Percentiles rank a stretch among this genome's conserved stretches.
phyloP scores from a whole-genome alignment of 2,888 invertebrate genomes.

The Tubulanus polymorphus region DNA sequence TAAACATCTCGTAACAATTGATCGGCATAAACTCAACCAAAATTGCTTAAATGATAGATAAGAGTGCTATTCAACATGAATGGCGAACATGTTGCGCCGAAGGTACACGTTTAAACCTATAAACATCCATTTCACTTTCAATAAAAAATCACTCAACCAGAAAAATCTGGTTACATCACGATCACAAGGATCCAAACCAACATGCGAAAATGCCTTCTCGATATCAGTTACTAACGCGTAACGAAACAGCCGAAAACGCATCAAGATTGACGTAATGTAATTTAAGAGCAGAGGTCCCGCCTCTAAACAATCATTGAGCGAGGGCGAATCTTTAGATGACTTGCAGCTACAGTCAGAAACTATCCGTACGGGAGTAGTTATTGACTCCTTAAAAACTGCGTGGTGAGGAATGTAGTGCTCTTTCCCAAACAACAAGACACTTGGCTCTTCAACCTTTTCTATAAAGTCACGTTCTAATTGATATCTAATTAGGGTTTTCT shows the following conservation, averaged over 20 bases:
- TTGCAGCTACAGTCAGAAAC: conserved; percentile 19
- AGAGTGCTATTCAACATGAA: no score
- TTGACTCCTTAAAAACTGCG: conserved; percentile 17
- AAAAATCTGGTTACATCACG: conserved; percentile 16
- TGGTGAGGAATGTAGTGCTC: conserved; percentile 21
- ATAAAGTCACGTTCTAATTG: no score
- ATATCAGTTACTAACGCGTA: conserved; percentile 5
- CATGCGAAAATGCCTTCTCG: conserved; percentile 14
- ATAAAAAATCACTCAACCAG: conserved; percentile 18
- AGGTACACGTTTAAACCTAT: no score
- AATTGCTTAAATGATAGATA: no score
- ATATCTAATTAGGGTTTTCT: no score
- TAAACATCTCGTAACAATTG: no score
- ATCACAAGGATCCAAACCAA: conserved; percentile 11
- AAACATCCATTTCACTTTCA: no score
- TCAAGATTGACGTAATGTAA: conserved; percentile 15
- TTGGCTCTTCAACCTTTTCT: no score
- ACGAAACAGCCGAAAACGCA: conserved; percentile 14
- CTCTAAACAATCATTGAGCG: conserved; percentile 20
- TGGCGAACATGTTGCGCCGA: no score
- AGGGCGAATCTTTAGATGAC: conserved; percentile 4
- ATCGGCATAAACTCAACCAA: no score
- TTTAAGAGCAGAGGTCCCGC: no score
- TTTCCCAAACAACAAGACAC: no score
- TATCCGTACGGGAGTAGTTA: conserved; percentile 20